A percentile compares a stretch with the other conserved stretches of the same genome.
These are phyloP conservation scores for Sebastes aleutianus DNA, from an alignment of 2,797 vertebrate genomes.

Conservation along the genomic window DNA sequence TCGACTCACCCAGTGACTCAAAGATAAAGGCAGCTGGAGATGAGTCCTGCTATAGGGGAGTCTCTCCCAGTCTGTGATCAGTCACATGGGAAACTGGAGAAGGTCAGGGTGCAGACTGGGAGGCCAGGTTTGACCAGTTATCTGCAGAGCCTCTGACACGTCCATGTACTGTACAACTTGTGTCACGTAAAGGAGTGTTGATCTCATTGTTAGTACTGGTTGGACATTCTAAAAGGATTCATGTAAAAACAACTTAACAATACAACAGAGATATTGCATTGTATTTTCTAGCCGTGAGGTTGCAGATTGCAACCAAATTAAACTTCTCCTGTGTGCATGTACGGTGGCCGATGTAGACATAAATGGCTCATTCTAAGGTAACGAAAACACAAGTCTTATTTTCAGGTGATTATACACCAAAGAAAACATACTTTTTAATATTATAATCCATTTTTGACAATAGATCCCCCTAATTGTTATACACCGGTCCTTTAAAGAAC, in stretches of 20 bases:
- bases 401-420: not conserved
- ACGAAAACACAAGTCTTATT: not conserved
- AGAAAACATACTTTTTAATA: not conserved
- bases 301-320: too few relatives aligned
- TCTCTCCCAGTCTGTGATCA: constrained; percentile 61
- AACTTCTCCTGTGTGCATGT: too few relatives aligned
- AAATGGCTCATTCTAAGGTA: too few relatives aligned
- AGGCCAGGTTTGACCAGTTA: constrained; percentile 48
- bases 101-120: constrained; percentile 57
- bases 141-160: constrained; percentile 25
- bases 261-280: not conserved
- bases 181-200: not conserved
- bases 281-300: not conserved
- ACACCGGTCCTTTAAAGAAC: not conserved
- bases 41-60: constrained; percentile 61
- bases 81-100: constrained; percentile 69
- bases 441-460: not conserved
- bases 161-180: not conserved
- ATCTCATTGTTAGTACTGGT: not conserved
- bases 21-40: constrained; percentile 57
- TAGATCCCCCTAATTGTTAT: too few relatives aligned
- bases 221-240: not conserved
- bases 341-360: too few relatives aligned
- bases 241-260: not conserved
- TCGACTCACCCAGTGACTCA: constrained; percentile 4